Percentiles rank a stretch among this genome's conserved stretches.
Evolutionary conservation across 2,888 invertebrate genomes (phyloP).

Genomic region (Pinctada fucata): DNA sequence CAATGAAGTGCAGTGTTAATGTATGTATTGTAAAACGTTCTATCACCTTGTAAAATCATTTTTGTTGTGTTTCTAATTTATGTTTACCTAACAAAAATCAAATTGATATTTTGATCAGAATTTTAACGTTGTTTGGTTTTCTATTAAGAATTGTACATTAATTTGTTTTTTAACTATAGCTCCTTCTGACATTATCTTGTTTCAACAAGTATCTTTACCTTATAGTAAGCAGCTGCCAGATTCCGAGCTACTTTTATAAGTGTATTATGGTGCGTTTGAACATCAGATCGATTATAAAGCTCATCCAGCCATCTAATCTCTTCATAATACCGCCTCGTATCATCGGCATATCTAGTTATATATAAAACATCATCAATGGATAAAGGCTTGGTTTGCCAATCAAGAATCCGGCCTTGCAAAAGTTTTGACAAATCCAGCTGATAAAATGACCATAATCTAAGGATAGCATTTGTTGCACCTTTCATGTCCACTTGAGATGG

Average conservation of each 20-base stretch:
- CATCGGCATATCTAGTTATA: background rate
- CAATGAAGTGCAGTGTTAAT: no score
- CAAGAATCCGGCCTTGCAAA: constrained; percentile 16
- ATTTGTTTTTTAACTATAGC: no score
- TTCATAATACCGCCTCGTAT: background rate
- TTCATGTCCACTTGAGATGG: constrained; percentile 23
- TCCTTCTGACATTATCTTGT: no score
- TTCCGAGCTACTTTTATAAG: background rate
- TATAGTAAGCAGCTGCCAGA: constrained; percentile 18
- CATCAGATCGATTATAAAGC: background rate
- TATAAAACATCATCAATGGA: constrained; percentile 14
- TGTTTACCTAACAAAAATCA: no score
- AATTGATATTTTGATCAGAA: no score
- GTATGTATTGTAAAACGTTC: no score
- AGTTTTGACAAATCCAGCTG: constrained; percentile 7
- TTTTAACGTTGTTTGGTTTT: no score
- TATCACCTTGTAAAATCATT: no score
- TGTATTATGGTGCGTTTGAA: background rate
- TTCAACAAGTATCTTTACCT: background rate
- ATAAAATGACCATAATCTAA: constrained; percentile 27
- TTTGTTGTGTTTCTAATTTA: no score
- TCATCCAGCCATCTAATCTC: background rate
- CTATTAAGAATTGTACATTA: no score
- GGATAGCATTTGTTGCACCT: constrained; percentile 16
- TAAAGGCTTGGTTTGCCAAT: background rate